These are phyloP conservation scores for Camelus bactrianus DNA, from an alignment of 2,113 vertebrate species.

Conservation along the genomic window DNA sequence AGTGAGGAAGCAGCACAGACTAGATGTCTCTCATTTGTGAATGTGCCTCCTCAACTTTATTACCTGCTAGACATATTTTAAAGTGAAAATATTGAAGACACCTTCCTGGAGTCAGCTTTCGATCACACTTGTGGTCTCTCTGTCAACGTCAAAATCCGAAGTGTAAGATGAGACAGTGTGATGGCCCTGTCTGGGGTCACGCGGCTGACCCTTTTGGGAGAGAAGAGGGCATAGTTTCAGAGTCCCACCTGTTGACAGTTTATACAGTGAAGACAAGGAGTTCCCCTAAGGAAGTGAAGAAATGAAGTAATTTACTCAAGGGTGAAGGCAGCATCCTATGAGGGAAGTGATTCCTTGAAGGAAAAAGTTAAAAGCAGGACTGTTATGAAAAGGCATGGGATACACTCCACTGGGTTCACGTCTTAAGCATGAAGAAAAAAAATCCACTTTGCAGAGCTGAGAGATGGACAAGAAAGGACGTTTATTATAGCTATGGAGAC, in stretches of 20 bases:
- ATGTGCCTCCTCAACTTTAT: background rate
- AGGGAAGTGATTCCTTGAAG: background rate
- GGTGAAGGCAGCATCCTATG: background rate
- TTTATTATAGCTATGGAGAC: background rate
- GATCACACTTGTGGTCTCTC: too few species aligned
- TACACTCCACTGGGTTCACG: background rate
- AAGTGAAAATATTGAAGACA: conserved; percentile 9
- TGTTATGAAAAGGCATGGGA: background rate
- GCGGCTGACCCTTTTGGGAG: background rate
- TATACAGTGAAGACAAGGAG: background rate
- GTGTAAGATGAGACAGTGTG: too few species aligned
- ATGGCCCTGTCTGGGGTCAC: background rate
- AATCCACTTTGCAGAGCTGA: accelerated
- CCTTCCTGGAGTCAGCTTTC: too few species aligned
- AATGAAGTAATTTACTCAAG: background rate
- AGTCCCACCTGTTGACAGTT: background rate
- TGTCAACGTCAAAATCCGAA: background rate
- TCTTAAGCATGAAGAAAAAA: background rate
- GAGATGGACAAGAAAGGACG: background rate
- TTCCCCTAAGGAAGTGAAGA: background rate
- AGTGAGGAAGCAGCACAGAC: accelerated
- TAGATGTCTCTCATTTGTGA: background rate
- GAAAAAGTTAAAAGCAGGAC: background rate
- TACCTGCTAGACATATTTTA: background rate
- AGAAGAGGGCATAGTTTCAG: background rate